A percentile compares a stretch with the other conserved stretches of the same genome.
These are phyloP conservation scores for Arctia plantaginis DNA, from an alignment of 2,888 invertebrate genomes.

Conservation along the genomic window DNA sequence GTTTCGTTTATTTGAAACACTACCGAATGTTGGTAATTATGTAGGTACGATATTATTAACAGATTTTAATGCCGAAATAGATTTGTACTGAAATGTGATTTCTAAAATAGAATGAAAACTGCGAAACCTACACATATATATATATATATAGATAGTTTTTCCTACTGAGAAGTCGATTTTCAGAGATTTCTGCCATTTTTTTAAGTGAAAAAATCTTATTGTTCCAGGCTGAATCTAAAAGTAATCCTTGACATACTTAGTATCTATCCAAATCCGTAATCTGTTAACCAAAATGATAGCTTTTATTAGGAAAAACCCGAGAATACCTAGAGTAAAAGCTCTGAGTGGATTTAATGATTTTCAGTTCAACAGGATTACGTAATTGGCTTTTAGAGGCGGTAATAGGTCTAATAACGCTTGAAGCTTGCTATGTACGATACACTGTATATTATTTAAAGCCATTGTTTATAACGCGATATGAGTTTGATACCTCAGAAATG, in stretches of 20 bases:
- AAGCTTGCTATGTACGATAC: conserved; percentile 25
- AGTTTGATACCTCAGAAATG: conserved; percentile 37
- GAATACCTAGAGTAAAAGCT: conserved; percentile 6
- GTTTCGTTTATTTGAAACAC: no score
- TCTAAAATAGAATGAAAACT: not conserved
- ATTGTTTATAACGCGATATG: conserved; percentile 32
- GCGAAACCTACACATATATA: not conserved
- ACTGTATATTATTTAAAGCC: conserved; percentile 25
- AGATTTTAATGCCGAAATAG: not conserved
- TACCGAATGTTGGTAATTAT: not conserved
- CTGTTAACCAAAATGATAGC: not conserved
- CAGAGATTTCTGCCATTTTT: no score
- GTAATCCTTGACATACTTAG: not conserved
- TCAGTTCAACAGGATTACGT: conserved; percentile 9
- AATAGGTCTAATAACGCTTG: conserved; percentile 13
- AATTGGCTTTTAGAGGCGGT: conserved; percentile 15
- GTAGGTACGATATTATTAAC: not conserved
- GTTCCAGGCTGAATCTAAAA: no score
- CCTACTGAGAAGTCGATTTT: no score
- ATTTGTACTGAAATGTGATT: not conserved
- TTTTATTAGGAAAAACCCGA: not conserved
- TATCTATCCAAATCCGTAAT: not conserved
- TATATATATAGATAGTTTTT: no score
- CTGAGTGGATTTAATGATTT: conserved; percentile 7
- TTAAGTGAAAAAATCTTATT: no score